Evolutionary conservation across 2,888 invertebrate genomes (phyloP).

Genomic region (Syrphus vitripennis): DNA sequence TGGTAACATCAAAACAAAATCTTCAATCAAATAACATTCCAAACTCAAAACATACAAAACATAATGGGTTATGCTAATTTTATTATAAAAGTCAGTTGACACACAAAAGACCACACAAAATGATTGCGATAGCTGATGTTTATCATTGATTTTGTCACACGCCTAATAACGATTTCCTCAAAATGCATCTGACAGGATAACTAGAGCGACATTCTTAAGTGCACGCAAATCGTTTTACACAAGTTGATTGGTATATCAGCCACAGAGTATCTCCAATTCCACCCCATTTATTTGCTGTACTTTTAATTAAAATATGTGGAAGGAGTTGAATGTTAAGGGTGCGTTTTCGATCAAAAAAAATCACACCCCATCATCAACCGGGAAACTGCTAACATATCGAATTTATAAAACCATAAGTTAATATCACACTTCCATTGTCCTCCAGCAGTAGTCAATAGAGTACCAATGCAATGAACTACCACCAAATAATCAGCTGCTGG

Average conservation of each 20-base stretch:
- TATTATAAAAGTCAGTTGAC: constrained; percentile 39
- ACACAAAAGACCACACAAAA: constrained; percentile 1
- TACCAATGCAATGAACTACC: constrained; percentile 31
- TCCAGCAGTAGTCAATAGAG: constrained; percentile 13
- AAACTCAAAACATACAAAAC: background rate
- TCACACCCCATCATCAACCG: constrained; percentile 52
- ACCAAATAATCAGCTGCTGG: constrained; percentile 64
- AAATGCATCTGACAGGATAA: constrained; percentile 66
- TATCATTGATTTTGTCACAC: constrained; percentile 63
- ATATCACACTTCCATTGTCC: constrained; percentile 65
- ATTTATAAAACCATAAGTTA: constrained; percentile 71
- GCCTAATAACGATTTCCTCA: constrained; percentile 16
- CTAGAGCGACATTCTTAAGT: constrained; percentile 52
- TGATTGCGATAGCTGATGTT: constrained; percentile 42
- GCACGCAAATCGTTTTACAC: constrained; percentile 55
- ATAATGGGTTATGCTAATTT: constrained; percentile 46
- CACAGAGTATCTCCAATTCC: constrained; percentile 49
- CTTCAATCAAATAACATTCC: background rate
- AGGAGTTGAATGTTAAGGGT: constrained; percentile 5
- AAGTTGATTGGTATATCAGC: constrained; percentile 65
- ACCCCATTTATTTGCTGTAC: constrained; percentile 56
- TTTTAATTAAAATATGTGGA: constrained; percentile 57
- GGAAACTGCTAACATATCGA: constrained; percentile 50
- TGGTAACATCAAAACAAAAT: background rate
- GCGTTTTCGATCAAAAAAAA: constrained; percentile 17